Percentiles rank a stretch among this genome's conserved stretches.
Conservation (phyloP, 37 sponge, comb jelly and placozoan species). For the Agelas oroides region DNA sequence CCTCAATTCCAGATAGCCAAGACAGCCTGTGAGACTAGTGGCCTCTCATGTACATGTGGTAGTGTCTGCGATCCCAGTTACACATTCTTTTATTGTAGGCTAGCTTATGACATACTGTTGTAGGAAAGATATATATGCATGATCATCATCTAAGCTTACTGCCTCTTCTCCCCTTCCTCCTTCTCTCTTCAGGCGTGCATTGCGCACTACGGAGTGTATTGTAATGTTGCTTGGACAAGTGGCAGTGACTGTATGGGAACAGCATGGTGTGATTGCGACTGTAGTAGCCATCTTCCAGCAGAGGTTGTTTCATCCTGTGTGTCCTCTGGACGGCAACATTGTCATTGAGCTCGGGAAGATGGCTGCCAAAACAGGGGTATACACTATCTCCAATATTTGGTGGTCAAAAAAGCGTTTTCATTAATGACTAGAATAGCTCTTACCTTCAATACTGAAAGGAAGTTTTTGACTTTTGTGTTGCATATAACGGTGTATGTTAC, state of each 20-base stretch:
- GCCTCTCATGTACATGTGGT: too few relatives aligned
- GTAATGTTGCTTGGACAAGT: constrained; percentile 65
- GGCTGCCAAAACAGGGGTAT: constrained; percentile 58
- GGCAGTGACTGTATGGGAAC: constrained; percentile 22
- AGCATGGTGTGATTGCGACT: constrained; percentile 20
- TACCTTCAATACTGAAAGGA: too few relatives aligned
- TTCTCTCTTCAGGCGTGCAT: neutral
- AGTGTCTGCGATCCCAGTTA: too few relatives aligned
- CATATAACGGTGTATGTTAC: too few relatives aligned
- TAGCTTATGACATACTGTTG: too few relatives aligned
- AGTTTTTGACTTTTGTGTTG: too few relatives aligned
- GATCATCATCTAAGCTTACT: too few relatives aligned
- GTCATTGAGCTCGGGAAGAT: constrained; percentile 67
- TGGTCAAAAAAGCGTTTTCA: neutral
- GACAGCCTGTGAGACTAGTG: too few relatives aligned
- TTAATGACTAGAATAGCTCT: neutral
- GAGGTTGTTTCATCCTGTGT: constrained; percentile 59
- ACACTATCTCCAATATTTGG: too few relatives aligned
- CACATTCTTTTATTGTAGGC: too few relatives aligned
- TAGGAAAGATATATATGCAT: too few relatives aligned
- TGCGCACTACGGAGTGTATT: constrained; percentile 48
- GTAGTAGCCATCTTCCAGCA: constrained; percentile 52
- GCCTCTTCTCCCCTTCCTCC: neutral
- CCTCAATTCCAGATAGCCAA: too few relatives aligned
- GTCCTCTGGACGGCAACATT: constrained; percentile 52